Evolutionary conservation across 2,113 vertebrate species (phyloP).

Genomic region (Chaenocephalus aceratus): DNA sequence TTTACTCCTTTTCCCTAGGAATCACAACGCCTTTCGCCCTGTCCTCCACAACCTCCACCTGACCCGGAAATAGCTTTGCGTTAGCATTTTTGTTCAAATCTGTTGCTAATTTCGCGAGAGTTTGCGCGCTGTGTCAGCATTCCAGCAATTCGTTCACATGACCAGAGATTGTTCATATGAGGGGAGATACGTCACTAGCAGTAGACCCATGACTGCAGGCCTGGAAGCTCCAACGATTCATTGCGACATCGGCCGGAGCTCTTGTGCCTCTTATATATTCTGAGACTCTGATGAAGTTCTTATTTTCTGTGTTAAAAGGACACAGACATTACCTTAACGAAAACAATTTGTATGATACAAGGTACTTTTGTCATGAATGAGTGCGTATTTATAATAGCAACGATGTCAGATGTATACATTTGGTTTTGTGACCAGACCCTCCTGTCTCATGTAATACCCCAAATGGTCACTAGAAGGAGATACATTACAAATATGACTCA

Average conservation of each 20-base stretch:
- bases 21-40: conserved; percentile 24
- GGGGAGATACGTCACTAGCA: not conserved
- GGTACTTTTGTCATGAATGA: no score
- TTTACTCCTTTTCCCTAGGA: not conserved
- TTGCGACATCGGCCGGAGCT: not conserved
- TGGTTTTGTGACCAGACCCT: not conserved
- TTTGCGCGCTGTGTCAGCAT: conserved; percentile 51
- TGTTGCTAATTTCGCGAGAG: conserved; percentile 61
- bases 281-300: conserved; percentile 4
- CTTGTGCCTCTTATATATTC: not conserved
- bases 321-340: no score
- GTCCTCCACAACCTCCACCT: conserved; percentile 18
- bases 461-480: conserved; percentile 36
- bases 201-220: rapidly evolving
- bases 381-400: not conserved
- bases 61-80: conserved; percentile 36
- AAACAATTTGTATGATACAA: no score
- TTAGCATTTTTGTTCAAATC: conserved; percentile 44
- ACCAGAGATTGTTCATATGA: conserved; percentile 6
- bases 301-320: no score
- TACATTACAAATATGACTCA: not conserved
- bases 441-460: conserved; percentile 12
- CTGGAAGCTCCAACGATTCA: conserved; percentile 30
- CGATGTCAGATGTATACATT: not conserved
- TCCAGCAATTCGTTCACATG: not conserved